phyloP scores from a whole-genome alignment of 2,797 vertebrate genomes.

The Mergus octosetaceus region DNA sequence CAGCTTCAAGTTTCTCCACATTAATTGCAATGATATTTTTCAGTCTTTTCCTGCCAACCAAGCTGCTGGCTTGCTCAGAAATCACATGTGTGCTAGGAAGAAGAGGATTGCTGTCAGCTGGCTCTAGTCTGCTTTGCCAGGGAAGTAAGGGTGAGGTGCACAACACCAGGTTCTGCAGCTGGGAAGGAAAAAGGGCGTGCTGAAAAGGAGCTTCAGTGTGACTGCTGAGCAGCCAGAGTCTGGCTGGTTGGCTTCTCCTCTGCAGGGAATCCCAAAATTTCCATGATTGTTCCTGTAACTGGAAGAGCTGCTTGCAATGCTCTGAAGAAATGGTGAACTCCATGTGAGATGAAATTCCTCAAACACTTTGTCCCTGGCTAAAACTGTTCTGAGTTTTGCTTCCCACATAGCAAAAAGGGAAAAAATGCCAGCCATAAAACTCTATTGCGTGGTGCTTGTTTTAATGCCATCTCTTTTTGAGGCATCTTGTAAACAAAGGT shows the following conservation, averaged over 20 bases:
- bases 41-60: conserved; percentile 65
- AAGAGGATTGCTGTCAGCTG: conserved; percentile 2
- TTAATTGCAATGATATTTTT: conserved; percentile 62
- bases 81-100: neutral
- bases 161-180: rapidly evolving
- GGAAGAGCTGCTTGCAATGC: neutral
- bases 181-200: neutral
- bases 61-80: conserved; percentile 49
- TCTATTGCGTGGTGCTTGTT: neutral
- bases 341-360: neutral
- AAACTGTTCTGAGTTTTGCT: neutral
- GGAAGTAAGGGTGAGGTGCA: neutral
- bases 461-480: neutral
- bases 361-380: neutral
- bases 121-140: neutral
- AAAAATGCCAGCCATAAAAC: neutral
- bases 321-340: neutral
- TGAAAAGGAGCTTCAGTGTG: no score
- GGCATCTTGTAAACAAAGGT: neutral
- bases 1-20: conserved; percentile 53
- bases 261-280: neutral
- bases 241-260: no score
- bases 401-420: neutral
- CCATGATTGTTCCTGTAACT: neutral
- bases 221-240: no score